phyloP scores from a whole-genome alignment of 2,113 vertebrate genomes.

The Ivindomyrus marchei region DNA sequence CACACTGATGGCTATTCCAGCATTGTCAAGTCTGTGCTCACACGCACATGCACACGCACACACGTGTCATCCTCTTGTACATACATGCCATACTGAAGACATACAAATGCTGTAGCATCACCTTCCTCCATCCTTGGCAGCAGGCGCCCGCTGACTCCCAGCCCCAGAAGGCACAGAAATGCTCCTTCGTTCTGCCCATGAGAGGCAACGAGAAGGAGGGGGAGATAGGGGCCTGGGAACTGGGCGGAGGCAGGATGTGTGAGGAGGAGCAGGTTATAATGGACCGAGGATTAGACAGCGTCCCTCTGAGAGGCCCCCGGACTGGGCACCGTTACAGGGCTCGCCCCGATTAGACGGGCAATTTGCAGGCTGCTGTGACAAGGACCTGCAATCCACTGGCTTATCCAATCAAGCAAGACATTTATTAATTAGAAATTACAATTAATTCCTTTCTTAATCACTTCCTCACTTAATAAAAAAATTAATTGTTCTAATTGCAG shows the following conservation, averaged over 20 bases:
- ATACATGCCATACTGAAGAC: not conserved
- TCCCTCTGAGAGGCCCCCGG: conserved; percentile 25
- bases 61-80: not conserved
- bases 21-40: not conserved
- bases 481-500: conserved; percentile 68
- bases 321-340: conserved; percentile 42
- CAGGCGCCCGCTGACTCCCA: not conserved
- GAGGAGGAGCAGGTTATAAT: conserved; percentile 55
- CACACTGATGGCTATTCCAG: not conserved
- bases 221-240: conserved; percentile 17
- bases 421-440: conserved; percentile 67
- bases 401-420: conserved; percentile 63
- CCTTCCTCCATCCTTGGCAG: not conserved
- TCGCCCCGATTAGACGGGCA: conserved; percentile 56
- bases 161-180: not conserved
- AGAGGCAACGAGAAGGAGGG: conserved; percentile 33
- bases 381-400: conserved; percentile 56
- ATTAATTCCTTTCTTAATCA: conserved; percentile 65
- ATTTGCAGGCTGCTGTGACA: conserved; percentile 41
- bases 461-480: conserved; percentile 52
- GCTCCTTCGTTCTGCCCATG: not conserved
- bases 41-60: not conserved
- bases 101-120: not conserved
- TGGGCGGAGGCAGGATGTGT: conserved; percentile 31
- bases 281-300: conserved; percentile 41